phyloP scores from a whole-genome alignment of 2,888 invertebrate species.

The Athetis lepigone region DNA sequence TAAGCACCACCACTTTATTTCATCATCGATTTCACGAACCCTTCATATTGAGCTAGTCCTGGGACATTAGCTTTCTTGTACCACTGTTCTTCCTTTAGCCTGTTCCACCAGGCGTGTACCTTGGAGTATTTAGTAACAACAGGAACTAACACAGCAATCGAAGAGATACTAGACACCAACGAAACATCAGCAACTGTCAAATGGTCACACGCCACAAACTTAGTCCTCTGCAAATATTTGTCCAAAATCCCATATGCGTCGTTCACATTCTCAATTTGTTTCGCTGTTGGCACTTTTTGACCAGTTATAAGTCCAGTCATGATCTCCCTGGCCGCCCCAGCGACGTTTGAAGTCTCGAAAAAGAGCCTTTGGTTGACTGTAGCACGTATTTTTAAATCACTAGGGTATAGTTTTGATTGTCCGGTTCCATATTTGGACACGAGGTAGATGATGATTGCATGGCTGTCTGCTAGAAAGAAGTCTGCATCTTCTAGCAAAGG shows the following conservation, averaged over 20 bases:
- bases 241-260: conserved; percentile 71
- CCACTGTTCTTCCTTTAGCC: conserved; percentile 65
- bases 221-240: conserved; percentile 68
- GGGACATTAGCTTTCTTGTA: conserved; percentile 67
- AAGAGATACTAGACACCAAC: conserved; percentile 65
- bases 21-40: conserved; percentile 36
- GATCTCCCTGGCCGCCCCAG: conserved; percentile 53
- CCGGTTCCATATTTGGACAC: conserved; percentile 73
- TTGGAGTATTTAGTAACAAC: conserved; percentile 65
- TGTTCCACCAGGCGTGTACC: conserved; percentile 65
- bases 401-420: conserved; percentile 68
- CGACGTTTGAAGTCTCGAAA: conserved; percentile 67
- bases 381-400: conserved; percentile 66
- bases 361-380: conserved; percentile 69
- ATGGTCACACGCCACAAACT: conserved; percentile 66
- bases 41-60: conserved; percentile 59
- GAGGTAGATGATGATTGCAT: conserved; percentile 73
- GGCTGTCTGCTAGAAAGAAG: conserved; percentile 71
- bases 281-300: conserved; percentile 41
- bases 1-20: conserved; percentile 15
- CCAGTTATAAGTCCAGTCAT: conserved; percentile 1
- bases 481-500: conserved; percentile 74
- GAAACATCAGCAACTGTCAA: conserved; percentile 74
- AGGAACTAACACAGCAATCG: conserved; percentile 64
- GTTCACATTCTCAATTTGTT: conserved; percentile 59